Evolutionary conservation across 2,888 invertebrate species (phyloP).

Genomic region (Synergus gifuensis): DNA sequence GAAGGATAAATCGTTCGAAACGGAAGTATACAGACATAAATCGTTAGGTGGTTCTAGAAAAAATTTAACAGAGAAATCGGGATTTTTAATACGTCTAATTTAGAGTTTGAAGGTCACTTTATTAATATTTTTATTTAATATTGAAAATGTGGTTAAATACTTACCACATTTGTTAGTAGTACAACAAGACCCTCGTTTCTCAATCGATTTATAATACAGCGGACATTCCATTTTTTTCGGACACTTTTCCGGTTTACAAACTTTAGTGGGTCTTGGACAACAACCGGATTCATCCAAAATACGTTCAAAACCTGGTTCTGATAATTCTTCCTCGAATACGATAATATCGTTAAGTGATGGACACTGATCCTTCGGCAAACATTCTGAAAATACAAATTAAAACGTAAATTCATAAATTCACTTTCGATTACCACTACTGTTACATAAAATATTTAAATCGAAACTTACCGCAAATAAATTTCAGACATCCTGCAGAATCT

Average conservation of each 20-base stretch:
- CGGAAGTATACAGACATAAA: conserved; percentile 82
- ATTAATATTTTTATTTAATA: conserved; percentile 13
- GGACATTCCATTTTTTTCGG: conserved; percentile 82
- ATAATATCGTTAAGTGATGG: conserved; percentile 68
- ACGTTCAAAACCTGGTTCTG: conserved; percentile 83
- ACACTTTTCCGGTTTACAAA: conserved; percentile 84
- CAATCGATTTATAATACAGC: conserved; percentile 79
- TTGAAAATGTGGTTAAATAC: conserved; percentile 55
- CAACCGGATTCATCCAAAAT: conserved; percentile 83
- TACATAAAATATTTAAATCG: background rate
- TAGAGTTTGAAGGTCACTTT: background rate
- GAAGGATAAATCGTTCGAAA: conserved; percentile 78
- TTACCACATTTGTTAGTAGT: conserved; percentile 83
- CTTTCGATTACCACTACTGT: background rate
- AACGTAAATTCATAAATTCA: conserved; percentile 11
- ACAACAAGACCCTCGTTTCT: conserved; percentile 81
- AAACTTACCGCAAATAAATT: conserved; percentile 84
- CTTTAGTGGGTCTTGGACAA: conserved; percentile 82
- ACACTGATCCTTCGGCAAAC: conserved; percentile 86
- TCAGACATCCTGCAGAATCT: conserved; percentile 84
- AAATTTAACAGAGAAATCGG: conserved; percentile 44
- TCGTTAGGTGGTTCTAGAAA: conserved; percentile 81
- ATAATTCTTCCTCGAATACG: conserved; percentile 76
- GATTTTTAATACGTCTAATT: background rate
- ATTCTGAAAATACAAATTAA: conserved; percentile 79